A percentile compares a stretch with the other conserved stretches of the same genome.
Conservation (phyloP, 37 sponge, comb jelly and placozoan genomes). For the Tethya wilhelma region DNA sequence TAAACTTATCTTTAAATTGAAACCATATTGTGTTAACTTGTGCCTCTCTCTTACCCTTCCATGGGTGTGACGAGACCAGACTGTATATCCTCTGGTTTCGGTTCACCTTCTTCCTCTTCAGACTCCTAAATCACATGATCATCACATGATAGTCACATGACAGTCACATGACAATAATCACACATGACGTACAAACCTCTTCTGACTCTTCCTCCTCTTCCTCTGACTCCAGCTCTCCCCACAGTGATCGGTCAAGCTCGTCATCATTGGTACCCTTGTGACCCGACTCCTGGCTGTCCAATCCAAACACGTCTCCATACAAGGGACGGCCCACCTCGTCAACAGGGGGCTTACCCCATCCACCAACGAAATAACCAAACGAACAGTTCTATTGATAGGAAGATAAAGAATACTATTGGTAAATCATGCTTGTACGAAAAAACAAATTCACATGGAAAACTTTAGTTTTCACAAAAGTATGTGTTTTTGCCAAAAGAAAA, state of each 20-base stretch:
- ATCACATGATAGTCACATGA: slow-evolving; percentile 12
- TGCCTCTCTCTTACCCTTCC: slow-evolving; percentile 68
- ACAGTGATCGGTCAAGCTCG: slow-evolving; percentile 76
- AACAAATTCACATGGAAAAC: neutral
- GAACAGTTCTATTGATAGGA: slow-evolving; percentile 84
- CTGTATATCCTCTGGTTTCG: slow-evolving; percentile 75
- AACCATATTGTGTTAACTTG: neutral
- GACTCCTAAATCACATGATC: slow-evolving; percentile 10
- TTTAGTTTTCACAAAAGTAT: neutral
- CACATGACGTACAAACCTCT: slow-evolving; percentile 42
- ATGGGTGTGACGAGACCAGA: slow-evolving; percentile 82
- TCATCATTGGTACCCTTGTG: slow-evolving; percentile 34
- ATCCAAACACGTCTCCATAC: slow-evolving; percentile 98
- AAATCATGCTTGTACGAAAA: neutral
- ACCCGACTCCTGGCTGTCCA: slow-evolving; percentile 66
- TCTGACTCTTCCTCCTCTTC: slow-evolving; percentile 82
- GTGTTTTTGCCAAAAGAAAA: neutral
- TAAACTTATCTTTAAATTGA: too few relatives aligned
- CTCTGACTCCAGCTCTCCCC: slow-evolving; percentile 97
- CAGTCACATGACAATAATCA: neutral
- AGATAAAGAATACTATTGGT: too few relatives aligned
- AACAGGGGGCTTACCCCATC: slow-evolving; percentile 99
- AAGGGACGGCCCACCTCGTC: slow-evolving; percentile 97
- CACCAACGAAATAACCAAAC: slow-evolving; percentile 95
- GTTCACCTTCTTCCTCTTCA: slow-evolving; percentile 63